Percentiles rank a stretch among this genome's conserved stretches.
Evolutionary conservation across 1,140 invertebrate genomes (phyloP).

Genomic region (Lucilia sericata): DNA sequence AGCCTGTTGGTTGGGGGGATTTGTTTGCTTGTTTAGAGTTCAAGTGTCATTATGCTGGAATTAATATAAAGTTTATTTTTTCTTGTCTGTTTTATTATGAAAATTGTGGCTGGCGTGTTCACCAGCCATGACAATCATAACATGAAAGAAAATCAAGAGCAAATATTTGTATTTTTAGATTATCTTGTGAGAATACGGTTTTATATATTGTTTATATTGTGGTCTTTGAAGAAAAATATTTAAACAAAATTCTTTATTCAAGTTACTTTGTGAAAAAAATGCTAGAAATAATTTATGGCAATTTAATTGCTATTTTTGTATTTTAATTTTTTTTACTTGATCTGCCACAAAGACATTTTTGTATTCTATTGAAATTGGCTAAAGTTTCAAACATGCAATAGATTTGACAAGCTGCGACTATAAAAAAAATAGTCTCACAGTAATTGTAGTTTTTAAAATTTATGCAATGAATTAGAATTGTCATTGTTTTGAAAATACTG

Average conservation of each 20-base stretch:
- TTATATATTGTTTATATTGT: neutral
- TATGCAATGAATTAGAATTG: too few species aligned
- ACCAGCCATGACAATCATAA: conserved; percentile 23
- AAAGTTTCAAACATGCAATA: neutral
- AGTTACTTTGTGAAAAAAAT: neutral
- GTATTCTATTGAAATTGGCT: neutral
- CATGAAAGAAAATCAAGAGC: conserved; percentile 29
- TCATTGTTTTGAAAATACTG: too few species aligned
- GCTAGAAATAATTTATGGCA: conserved; percentile 12
- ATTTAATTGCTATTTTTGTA: conserved; percentile 14
- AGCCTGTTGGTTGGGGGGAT: neutral
- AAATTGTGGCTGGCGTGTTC: neutral
- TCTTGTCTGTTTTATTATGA: too few species aligned
- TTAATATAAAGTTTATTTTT: neutral
- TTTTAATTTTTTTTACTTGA: neutral
- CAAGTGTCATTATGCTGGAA: neutral
- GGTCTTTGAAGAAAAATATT: neutral
- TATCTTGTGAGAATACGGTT: neutral
- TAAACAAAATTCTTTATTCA: neutral
- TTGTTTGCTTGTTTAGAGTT: neutral
- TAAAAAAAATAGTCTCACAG: neutral
- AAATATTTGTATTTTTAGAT: neutral
- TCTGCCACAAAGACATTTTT: conserved; percentile 5
- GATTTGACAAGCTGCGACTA: neutral
- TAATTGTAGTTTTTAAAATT: neutral